Evolutionary conservation across 1,140 invertebrate species (phyloP), one percentile per base, ranked within the genome.

Genomic region (Bombus fervidus): DNA sequence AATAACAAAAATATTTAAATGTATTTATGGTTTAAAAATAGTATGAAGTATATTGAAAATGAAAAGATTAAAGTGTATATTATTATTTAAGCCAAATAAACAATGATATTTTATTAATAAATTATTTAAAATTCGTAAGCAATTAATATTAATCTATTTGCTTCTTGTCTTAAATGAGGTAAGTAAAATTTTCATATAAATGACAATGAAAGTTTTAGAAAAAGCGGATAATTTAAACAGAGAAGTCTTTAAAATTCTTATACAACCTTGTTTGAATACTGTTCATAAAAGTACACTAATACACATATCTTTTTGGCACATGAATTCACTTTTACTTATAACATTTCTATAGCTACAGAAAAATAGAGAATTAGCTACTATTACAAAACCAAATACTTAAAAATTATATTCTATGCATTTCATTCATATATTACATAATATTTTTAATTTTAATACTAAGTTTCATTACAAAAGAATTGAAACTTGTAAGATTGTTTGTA

Each of bases 251-350:
- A 66, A 25, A 57, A 80, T 53, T 47, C 34, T 28, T 53, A 47
- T 80, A 68, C 25, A 41, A 12, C 2, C 8, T 71, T 72, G 5
- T 66, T n/a, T 59, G 10, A 68, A 85, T 59, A 79, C 37, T 53
- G 22, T 64, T 82, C 66, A 75, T 68, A 71, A 86, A 82, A 59
- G 66, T 78, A 83, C 69, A 82, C 78, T 82, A 89, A 81, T 92
- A 87, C 77, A 84, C 75, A 88, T 87, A 88, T 90, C 87, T 91
- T 79, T 94, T 95, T 95, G 94, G 94, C 94, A 95, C 94, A 88
- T 93, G 94, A 95, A 95, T 95, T 95, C 94, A 95, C 94, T 90
- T 92, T 91, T 92, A 79, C 43, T 87, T 90, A 62, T 74, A 90
- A 80, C 31, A 78, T 71, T 81, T 75, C 71, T 74, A 81, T 74